These are phyloP conservation scores for Dusona sp. DNA, from an alignment of 2,888 invertebrate genomes.

Conservation along the genomic window DNA sequence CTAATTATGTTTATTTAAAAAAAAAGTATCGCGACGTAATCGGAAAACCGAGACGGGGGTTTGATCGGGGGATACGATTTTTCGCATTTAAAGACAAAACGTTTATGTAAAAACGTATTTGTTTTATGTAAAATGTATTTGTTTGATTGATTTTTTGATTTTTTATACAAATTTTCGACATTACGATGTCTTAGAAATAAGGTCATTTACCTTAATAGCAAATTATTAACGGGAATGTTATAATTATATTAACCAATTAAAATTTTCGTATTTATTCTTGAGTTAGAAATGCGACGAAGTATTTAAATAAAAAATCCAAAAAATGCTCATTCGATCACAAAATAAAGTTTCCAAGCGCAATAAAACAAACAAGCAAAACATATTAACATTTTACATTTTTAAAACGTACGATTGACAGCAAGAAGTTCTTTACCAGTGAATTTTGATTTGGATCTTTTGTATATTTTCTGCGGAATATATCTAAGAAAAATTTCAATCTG, in stretches of 20 bases:
- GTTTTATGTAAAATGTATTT: background rate
- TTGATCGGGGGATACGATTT: too few species aligned
- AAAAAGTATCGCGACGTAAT: constrained; percentile 26
- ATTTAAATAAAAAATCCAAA: too few species aligned
- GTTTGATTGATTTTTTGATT: background rate
- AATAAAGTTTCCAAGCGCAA: background rate
- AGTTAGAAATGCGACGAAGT: too few species aligned
- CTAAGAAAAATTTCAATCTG: too few species aligned
- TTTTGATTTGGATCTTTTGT: too few species aligned
- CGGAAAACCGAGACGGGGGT: background rate
- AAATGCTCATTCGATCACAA: background rate
- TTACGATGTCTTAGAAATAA: background rate
- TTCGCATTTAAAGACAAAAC: background rate
- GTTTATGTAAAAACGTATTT: background rate
- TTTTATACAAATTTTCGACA: background rate
- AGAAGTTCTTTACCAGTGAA: background rate
- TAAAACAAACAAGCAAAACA: background rate
- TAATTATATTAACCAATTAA: too few species aligned
- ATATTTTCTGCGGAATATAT: too few species aligned
- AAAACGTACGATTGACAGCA: background rate
- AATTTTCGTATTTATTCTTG: too few species aligned
- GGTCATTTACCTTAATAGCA: background rate
- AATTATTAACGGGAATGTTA: too few species aligned
- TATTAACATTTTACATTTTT: background rate
- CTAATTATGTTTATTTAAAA: constrained; percentile 9